These are phyloP conservation scores for Drosophila anomalipes DNA, from an alignment of 2,888 invertebrate species.

Conservation along the genomic window DNA sequence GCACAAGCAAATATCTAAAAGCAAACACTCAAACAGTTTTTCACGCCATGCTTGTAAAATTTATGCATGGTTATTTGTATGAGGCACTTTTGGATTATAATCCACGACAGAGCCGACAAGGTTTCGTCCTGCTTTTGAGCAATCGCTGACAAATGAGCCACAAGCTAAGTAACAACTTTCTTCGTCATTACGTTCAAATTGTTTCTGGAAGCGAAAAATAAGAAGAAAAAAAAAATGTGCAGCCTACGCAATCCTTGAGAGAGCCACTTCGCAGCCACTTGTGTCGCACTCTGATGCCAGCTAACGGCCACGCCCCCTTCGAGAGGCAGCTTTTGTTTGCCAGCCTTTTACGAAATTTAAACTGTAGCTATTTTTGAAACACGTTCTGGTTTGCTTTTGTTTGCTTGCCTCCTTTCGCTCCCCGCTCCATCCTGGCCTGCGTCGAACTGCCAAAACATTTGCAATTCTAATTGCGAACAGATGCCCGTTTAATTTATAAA, in stretches of 20 bases:
- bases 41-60: conserved; percentile 66
- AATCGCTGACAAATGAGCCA: conserved; percentile 80
- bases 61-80: conserved; percentile 72
- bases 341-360: conserved; percentile 12
- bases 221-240: conserved; percentile 29
- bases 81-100: conserved; percentile 63
- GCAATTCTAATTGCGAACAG: conserved; percentile 74
- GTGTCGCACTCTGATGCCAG: conserved; percentile 62
- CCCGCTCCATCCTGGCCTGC: neutral
- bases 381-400: conserved; percentile 24
- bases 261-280: conserved; percentile 52
- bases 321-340: neutral
- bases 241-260: conserved; percentile 45
- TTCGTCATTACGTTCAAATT: conserved; percentile 80
- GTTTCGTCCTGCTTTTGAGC: conserved; percentile 36
- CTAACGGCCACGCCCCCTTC: conserved; percentile 56
- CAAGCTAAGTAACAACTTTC: conserved; percentile 81
- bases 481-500: conserved; percentile 60
- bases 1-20: conserved; percentile 50
- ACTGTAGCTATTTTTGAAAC: conserved; percentile 65
- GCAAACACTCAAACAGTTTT: conserved; percentile 54
- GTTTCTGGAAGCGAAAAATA: conserved; percentile 49
- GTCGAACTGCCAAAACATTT: conserved; percentile 48
- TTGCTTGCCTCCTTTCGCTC: neutral
- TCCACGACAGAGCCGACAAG: conserved; percentile 20